phyloP scores from a whole-genome alignment of 2,888 invertebrate genomes.

The Tipula helvola region DNA sequence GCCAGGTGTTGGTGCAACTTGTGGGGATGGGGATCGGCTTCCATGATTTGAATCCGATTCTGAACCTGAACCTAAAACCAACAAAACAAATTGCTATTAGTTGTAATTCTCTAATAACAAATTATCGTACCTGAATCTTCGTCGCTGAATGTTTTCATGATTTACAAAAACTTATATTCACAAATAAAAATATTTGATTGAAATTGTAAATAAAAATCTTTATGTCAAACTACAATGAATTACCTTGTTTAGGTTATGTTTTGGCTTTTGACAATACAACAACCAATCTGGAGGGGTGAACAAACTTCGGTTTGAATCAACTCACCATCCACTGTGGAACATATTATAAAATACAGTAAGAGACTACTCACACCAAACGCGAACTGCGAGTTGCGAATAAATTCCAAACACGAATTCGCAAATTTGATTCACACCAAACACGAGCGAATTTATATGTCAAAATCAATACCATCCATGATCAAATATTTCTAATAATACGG shows the following conservation, averaged over 20 bases:
- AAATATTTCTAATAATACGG: too few species aligned
- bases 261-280: neutral
- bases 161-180: neutral
- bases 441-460: too few species aligned
- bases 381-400: too few species aligned
- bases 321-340: neutral
- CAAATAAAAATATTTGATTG: neutral
- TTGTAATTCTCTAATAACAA: neutral
- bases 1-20: conserved; percentile 23
- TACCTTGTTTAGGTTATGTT: neutral
- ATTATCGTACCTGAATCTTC: neutral
- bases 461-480: too few species aligned
- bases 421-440: too few species aligned
- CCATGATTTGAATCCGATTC: conserved; percentile 29
- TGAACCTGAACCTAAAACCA: conserved; percentile 15
- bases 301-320: neutral
- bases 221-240: neutral
- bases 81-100: neutral
- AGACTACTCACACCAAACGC: too few species aligned
- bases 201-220: neutral
- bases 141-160: neutral
- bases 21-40: conserved; percentile 27
- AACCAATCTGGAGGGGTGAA: neutral
- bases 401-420: too few species aligned
- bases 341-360: too few species aligned